Base-by-base conservation (phyloP, 2,113 vertebrate genomes). In the Forbesichthys papilliferus region DNA sequence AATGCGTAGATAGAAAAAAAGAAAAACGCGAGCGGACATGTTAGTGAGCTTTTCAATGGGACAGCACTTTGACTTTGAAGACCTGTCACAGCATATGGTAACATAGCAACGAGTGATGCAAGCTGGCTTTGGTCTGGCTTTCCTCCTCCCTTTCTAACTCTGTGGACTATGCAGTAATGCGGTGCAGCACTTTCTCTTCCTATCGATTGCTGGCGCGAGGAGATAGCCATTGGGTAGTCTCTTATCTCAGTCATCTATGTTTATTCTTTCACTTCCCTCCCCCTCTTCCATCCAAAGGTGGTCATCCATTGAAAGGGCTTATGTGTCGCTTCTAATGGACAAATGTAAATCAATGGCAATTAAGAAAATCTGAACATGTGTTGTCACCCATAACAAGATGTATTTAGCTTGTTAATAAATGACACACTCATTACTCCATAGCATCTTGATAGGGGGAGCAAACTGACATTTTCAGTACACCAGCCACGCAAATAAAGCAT, bases 391-490 rank as follows among this genome's bases (percentile, higher is more conserved):
- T 42, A 60, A 42, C 7, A 51, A 76, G 46, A 72, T 56, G 20
- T 75, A 68, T 6, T 79, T 48, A 57, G 79, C 84, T 87, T 54
- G 73, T 76, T 74, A 36, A 34, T 81, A 69, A 82, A 87, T 81
- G 74, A 74, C 66, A 61, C 56, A 62, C 72, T 56, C 77, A 82
- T 86, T 73, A 71, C 34, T 71, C 1, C 74, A 58, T 79, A 82
- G 86, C 86, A 90, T 84, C 82, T 78, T 67, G 78, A 84, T 76
- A 80, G 73, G 53, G 13, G 60, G 47, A 68, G 69, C 48, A 81
- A 86, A 88, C 84, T 74, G 80, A 73, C 75, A 83, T 84, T 86
- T 81, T 67, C 73, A 78, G 79, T 27, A 47, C 62, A 73, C 79
- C 80, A 79, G 20, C 73, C 20, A 51, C 69, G 67, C 71, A 76